Conservation (phyloP, 2,888 invertebrate species). For the Lobophora halterata region DNA sequence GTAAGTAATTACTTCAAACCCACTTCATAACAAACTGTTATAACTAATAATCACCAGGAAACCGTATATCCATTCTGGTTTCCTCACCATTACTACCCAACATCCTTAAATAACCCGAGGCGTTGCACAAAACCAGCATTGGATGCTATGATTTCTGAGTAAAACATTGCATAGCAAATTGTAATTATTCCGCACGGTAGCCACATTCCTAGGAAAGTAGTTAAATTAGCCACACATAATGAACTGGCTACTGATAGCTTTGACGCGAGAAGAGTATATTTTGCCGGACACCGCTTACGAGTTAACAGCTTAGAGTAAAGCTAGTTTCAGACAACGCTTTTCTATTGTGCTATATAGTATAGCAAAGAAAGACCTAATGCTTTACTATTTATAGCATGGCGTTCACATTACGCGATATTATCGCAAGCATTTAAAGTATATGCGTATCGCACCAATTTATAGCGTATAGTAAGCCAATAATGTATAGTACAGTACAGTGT, state of each 20-base stretch:
- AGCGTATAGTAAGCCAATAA: too few species aligned
- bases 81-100: constrained; percentile 13
- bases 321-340: too few species aligned
- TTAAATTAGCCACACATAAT: constrained; percentile 30
- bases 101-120: constrained; percentile 16
- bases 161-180: constrained; percentile 18
- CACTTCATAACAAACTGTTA: constrained; percentile 3
- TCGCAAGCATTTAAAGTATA: too few species aligned
- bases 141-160: constrained; percentile 22
- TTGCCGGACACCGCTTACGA: constrained; percentile 6
- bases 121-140: constrained; percentile 14
- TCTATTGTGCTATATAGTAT: too few species aligned
- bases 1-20: constrained; percentile 7
- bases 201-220: constrained; percentile 37
- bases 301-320: too few species aligned
- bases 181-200: constrained; percentile 21
- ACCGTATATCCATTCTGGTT: constrained; percentile 19
- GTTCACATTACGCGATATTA: too few species aligned
- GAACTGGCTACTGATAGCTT: constrained; percentile 14
- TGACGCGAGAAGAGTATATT: constrained; percentile 16
- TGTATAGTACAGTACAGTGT: too few species aligned
- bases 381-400: too few species aligned
- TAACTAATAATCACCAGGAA: constrained; percentile 22
- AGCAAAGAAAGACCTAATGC: too few species aligned
- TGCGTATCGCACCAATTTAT: too few species aligned